Conservation (phyloP, 2,888 invertebrate species). For the Pseudoips prasinana region DNA sequence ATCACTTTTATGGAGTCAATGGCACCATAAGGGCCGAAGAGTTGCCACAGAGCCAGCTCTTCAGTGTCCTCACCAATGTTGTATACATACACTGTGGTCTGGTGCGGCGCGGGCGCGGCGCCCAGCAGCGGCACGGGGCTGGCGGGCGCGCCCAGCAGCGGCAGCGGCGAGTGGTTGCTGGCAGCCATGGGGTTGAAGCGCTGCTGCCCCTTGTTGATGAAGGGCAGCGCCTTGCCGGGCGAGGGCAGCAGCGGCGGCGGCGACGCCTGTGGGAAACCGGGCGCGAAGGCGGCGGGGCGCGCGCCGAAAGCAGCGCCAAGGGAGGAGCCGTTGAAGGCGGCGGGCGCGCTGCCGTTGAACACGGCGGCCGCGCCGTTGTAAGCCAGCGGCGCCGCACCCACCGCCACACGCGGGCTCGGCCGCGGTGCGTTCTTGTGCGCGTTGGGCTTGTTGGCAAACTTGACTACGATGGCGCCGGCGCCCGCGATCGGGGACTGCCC, state of each 20-base stretch:
- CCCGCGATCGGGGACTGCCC: conserved; percentile 70
- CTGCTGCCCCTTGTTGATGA: conserved; percentile 78
- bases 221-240: conserved; percentile 76
- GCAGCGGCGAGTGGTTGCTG: conserved; percentile 67
- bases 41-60: conserved; percentile 77
- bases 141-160: conserved; percentile 69
- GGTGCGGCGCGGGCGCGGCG: conserved; percentile 63
- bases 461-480: conserved; percentile 71
- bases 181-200: conserved; percentile 78
- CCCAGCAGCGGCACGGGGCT: conserved; percentile 71
- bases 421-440: conserved; percentile 67
- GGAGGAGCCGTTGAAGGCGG: conserved; percentile 66
- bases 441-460: conserved; percentile 77
- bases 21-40: conserved; percentile 78
- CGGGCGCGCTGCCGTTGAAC: conserved; percentile 61
- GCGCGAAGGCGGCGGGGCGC: conserved; percentile 61
- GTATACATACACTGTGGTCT: conserved; percentile 80
- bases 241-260: conserved; percentile 75
- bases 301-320: conserved; percentile 67
- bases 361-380: conserved; percentile 70
- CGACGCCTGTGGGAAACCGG: conserved; percentile 70
- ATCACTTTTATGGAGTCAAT: conserved; percentile 80
- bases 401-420: conserved; percentile 57
- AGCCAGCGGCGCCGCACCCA: conserved; percentile 53
- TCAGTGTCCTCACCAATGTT: conserved; percentile 79